Evolutionary conservation across 2,797 vertebrate genomes (phyloP).

Genomic region (Sebastiscus albofasciatus): DNA sequence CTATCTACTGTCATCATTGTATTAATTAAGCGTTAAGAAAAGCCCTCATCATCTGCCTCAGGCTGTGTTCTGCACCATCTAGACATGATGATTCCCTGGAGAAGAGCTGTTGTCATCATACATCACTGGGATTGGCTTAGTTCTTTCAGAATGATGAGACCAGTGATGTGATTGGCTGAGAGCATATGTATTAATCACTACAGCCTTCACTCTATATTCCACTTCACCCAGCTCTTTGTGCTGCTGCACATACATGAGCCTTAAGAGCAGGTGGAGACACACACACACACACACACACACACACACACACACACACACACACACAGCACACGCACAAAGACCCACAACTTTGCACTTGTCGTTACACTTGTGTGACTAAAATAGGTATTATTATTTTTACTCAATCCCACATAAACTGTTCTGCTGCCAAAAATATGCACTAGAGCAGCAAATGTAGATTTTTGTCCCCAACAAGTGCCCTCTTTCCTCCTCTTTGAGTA

Average conservation of each 20-base stretch:
- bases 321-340: too few species aligned
- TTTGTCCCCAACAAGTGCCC: neutral
- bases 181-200: neutral
- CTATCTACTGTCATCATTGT: too few species aligned
- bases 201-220: neutral
- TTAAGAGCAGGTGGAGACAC: too few species aligned
- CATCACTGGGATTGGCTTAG: neutral
- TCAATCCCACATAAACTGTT: neutral
- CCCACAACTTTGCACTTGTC: too few species aligned
- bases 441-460: neutral
- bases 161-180: neutral
- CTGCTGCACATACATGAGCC: too few species aligned
- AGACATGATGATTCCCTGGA: neutral
- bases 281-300: too few species aligned
- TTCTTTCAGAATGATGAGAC: neutral
- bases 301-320: too few species aligned
- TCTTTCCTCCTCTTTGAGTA: neutral
- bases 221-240: neutral
- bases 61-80: too few species aligned
- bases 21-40: too few species aligned
- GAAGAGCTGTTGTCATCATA: neutral
- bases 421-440: neutral
- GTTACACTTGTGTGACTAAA: neutral
- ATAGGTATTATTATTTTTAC: neutral
- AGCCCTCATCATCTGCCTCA: too few species aligned